A percentile compares a stretch with the other conserved stretches of the same genome.
Evolutionary conservation across 2,113 vertebrate species (phyloP).

Genomic region (Poeciliopsis occidentalis): DNA sequence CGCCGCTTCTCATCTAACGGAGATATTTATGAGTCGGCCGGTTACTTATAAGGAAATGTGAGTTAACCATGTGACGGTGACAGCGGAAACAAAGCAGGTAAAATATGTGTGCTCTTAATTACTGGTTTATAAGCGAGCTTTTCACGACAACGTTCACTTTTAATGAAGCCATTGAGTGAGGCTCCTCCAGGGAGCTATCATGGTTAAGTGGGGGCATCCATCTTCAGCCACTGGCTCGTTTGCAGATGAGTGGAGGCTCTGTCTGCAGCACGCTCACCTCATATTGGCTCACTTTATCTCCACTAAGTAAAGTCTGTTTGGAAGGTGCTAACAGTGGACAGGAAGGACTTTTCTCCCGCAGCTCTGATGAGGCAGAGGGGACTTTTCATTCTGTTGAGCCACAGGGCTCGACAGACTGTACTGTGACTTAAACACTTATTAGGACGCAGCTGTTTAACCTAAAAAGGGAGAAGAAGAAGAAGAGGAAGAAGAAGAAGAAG

Average conservation of each 20-base stretch:
- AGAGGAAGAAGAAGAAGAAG: too few relatives aligned
- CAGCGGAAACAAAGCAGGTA: conserved; percentile 78
- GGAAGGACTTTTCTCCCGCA: conserved; percentile 61
- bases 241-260: conserved; percentile 68
- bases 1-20: conserved; percentile 27
- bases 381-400: conserved; percentile 48
- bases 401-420: conserved; percentile 7
- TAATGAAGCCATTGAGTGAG: conserved; percentile 81
- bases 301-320: conserved; percentile 77
- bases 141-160: conserved; percentile 78
- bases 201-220: conserved; percentile 81
- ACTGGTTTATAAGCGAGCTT: conserved; percentile 77
- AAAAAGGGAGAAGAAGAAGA: not conserved
- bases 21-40: conserved; percentile 68
- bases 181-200: conserved; percentile 81
- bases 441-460: conserved; percentile 54
- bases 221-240: conserved; percentile 78
- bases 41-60: conserved; percentile 71
- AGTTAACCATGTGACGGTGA: conserved; percentile 67
- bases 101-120: conserved; percentile 77
- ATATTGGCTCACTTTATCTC: conserved; percentile 79
- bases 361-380: conserved; percentile 47
- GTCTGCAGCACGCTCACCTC: conserved; percentile 69
- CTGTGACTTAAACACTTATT: conserved; percentile 45
- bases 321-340: conserved; percentile 64